Evolutionary conservation across 1,140 invertebrate genomes (phyloP), one percentile per base, ranked within the genome.

Genomic region (Vollenhovia emeryi): DNA sequence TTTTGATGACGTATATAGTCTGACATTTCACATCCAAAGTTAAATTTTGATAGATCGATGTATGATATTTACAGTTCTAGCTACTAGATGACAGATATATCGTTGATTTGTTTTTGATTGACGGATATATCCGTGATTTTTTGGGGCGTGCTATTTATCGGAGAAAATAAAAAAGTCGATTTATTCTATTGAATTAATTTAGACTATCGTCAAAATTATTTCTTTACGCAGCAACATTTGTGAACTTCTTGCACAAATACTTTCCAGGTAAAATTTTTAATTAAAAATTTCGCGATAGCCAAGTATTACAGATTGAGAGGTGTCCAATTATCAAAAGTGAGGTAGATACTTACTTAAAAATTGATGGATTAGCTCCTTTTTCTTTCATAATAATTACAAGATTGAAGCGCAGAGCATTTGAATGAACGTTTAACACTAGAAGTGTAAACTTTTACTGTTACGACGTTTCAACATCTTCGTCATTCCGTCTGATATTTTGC

Each of bases 21-120:
- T 74, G 86, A 88, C 86, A 80, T 85, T 76, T 85, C 69, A 80
- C 52, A 80, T 66, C 8, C 52, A 6, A 40, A 68, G 52, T 87
- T 88, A 85, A 79, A 84, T 87, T 87, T 62, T 33, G 33, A 73
- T 24, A 21, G 78, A 68, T 85, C 48, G 68, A 57, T 18, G 73
- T 48, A 57, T 74, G 43, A 50, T 64, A 87, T 78, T 88, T 59
- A 30, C 30, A 27, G n/a, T 55, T 27, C 21, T 55, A 62, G 48
- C 68, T 40, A 52, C 84, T 76, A 50, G 18, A 71, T 27, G n/a
- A 57, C n/a, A n/a, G n/a, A n/a, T n/a, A n/a, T 9, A 27, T 68
- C 27, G 7, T 59, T 13, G 45, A 36, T n/a, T n/a, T n/a, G n/a
- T n/a, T n/a, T n/a, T n/a, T n/a, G n/a, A n/a, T n/a, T n/a, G n/a